A percentile compares a stretch with the other conserved stretches of the same genome.
phyloP scores from a whole-genome alignment of 1,140 invertebrate species.

The Brachionus manjavacas region DNA sequence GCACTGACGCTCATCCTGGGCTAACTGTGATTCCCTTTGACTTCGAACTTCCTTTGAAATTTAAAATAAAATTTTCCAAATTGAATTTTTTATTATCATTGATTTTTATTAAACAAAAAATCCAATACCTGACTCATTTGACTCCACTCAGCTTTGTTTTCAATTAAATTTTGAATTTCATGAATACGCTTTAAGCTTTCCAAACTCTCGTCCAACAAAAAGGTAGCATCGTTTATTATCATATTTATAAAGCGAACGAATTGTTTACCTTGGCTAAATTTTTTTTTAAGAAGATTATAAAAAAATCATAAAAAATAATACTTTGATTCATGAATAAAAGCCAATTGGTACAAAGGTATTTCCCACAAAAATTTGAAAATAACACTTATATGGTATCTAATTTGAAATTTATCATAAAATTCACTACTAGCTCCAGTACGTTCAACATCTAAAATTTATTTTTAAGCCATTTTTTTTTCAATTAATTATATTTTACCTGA shows the following conservation, averaged over 20 bases:
- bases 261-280: constrained; percentile 69
- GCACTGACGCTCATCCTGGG: constrained; percentile 85
- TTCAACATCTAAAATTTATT: constrained; percentile 70
- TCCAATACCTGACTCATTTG: constrained; percentile 58
- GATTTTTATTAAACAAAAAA: constrained; percentile 43
- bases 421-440: constrained; percentile 92
- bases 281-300: constrained; percentile 48
- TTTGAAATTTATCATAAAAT: constrained; percentile 98
- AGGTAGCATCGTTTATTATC: constrained; percentile 98
- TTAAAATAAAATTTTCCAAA: background rate
- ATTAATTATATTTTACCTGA: constrained; percentile 57
- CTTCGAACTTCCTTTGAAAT: constrained; percentile 69
- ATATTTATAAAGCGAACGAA: constrained; percentile 98
- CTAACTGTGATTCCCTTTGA: constrained; percentile 70
- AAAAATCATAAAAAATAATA: constrained; percentile 45
- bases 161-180: constrained; percentile 83
- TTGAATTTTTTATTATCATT: too few species aligned
- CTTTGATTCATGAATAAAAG: constrained; percentile 61
- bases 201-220: constrained; percentile 88
- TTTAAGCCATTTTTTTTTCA: constrained; percentile 44
- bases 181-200: constrained; percentile 90
- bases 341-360: constrained; percentile 57
- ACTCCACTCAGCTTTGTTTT: constrained; percentile 66
- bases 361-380: constrained; percentile 73
- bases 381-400: constrained; percentile 92